These are phyloP conservation scores for Athene cunicularia DNA, from an alignment of 2,113 vertebrate genomes.

Conservation along the genomic window DNA sequence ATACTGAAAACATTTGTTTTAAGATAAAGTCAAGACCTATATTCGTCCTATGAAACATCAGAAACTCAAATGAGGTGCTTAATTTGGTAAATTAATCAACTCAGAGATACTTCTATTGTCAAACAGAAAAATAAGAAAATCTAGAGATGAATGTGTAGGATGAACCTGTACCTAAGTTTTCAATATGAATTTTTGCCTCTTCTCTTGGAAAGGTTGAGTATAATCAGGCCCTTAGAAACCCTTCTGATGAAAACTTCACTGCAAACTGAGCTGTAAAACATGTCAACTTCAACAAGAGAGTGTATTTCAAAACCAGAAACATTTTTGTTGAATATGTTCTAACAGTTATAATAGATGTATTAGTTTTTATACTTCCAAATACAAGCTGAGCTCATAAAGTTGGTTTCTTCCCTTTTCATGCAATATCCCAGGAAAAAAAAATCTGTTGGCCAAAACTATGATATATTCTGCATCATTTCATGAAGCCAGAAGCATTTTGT, in stretches of 20 bases:
- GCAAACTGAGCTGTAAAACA: not conserved
- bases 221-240: not conserved
- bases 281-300: not conserved
- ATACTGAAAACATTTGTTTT: not conserved
- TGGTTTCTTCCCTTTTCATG: not conserved
- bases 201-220: not conserved
- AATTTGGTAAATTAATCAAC: not conserved
- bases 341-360: not conserved
- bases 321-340: not conserved
- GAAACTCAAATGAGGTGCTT: not conserved
- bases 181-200: not conserved
- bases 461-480: not conserved
- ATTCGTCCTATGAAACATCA: not conserved
- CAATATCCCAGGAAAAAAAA: not conserved
- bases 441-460: not conserved
- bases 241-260: not conserved
- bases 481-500: not conserved
- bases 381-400: not conserved
- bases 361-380: not conserved
- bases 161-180: not conserved
- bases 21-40: not conserved
- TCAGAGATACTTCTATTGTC: not conserved
- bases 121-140: not conserved
- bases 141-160: not conserved
- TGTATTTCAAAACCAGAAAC: not conserved